phyloP scores from a whole-genome alignment of 2,113 vertebrate genomes.

The Passer montanus region DNA sequence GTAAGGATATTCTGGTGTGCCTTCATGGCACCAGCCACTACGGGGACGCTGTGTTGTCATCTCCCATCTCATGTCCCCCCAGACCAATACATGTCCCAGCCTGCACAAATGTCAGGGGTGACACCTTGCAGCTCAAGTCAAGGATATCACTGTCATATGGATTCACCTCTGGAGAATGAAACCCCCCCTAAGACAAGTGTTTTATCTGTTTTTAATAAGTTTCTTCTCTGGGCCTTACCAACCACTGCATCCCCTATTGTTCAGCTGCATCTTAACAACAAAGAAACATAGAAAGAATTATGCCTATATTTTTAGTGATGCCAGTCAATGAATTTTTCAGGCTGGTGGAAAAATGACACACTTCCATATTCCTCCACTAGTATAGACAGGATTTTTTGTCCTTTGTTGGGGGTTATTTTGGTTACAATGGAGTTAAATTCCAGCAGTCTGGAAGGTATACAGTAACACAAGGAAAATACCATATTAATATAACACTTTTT shows the following conservation, averaged over 20 bases:
- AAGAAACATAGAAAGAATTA: not conserved
- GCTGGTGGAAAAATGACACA: not conserved
- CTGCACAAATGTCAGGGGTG: not conserved
- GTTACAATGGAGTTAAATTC: constrained; percentile 42
- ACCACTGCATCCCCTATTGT: not conserved
- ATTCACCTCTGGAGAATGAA: fast-evolving
- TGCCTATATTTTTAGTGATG: not conserved
- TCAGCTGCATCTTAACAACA: not conserved
- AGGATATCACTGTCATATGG: not conserved
- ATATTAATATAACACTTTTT: constrained; percentile 60
- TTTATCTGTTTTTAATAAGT: not conserved
- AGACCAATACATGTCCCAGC: fast-evolving
- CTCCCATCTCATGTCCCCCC: not conserved
- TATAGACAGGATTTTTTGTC: not conserved
- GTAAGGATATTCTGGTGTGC: not conserved
- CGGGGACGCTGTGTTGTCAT: not conserved
- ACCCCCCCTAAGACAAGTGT: not conserved
- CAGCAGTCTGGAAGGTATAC: constrained; percentile 45
- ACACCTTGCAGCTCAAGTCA: not conserved
- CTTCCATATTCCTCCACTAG: not conserved
- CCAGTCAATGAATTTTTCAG: constrained; percentile 16
- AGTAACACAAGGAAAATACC: constrained; percentile 59
- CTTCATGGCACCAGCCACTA: not conserved
- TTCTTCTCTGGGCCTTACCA: not conserved
- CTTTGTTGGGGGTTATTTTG: not conserved